Percentiles rank a stretch among this genome's conserved stretches.
phyloP scores from a whole-genome alignment of 2,888 invertebrate genomes.

The Desoria tigrina region DNA sequence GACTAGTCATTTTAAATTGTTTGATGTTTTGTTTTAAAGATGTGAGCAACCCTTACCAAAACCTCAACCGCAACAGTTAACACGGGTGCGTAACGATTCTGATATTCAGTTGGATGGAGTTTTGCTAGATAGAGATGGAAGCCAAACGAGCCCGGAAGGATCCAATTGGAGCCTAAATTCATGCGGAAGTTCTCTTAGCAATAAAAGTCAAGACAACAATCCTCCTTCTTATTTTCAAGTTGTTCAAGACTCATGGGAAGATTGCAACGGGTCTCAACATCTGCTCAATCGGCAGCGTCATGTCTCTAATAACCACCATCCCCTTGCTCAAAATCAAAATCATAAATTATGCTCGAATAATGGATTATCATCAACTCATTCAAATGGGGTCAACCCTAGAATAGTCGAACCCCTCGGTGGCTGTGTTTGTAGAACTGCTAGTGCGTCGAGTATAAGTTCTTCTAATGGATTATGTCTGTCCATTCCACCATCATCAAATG shows the following conservation, averaged over 20 bases:
- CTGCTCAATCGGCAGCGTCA: constrained; percentile 28
- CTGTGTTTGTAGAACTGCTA: constrained; percentile 5
- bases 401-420: background rate
- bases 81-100: constrained; percentile 59
- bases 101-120: constrained; percentile 62
- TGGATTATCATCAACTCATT: background rate
- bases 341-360: constrained; percentile 14
- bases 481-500: background rate
- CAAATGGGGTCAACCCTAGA: background rate
- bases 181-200: constrained; percentile 63
- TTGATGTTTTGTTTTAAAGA: background rate
- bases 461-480: background rate
- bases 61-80: background rate
- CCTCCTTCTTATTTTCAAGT: constrained; percentile 57
- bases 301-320: background rate
- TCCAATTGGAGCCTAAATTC: constrained; percentile 67
- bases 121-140: constrained; percentile 59
- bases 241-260: constrained; percentile 53
- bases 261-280: constrained; percentile 40
- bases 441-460: constrained; percentile 2
- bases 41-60: background rate
- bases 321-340: constrained; percentile 25
- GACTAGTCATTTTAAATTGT: background rate
- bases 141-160: constrained; percentile 56
- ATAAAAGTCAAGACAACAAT: constrained; percentile 60